Conservation (phyloP, 2,113 vertebrate species). For the Gobius niger region DNA sequence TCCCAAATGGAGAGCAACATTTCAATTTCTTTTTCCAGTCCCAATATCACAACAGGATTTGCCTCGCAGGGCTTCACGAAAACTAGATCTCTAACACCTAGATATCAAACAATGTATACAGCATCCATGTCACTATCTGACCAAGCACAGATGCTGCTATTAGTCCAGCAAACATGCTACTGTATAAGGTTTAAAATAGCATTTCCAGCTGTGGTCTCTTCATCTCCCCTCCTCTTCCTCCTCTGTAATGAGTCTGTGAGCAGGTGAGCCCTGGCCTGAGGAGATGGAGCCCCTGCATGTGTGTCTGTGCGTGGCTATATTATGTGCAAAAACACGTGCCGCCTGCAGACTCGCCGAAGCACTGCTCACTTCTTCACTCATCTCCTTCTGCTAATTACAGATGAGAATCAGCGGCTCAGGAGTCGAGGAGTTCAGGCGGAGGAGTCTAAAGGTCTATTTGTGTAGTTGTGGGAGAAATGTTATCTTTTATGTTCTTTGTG, state of each 20-base stretch:
- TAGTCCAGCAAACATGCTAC: background rate
- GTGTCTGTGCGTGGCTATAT: constrained; percentile 18
- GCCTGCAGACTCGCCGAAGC: constrained; percentile 10
- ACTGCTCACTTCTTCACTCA: constrained; percentile 41
- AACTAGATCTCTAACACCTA: too few species aligned
- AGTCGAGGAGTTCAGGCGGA: constrained; percentile 18
- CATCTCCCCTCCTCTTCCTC: constrained; percentile 6
- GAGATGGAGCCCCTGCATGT: constrained; percentile 20
- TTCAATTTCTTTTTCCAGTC: too few species aligned
- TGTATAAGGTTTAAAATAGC: background rate
- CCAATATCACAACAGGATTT: too few species aligned
- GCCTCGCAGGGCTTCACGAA: too few species aligned
- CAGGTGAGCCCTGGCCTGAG: constrained; percentile 56
- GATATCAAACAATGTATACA: too few species aligned
- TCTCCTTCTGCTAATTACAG: constrained; percentile 55
- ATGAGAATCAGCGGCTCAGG: constrained; percentile 49
- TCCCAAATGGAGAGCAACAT: too few species aligned
- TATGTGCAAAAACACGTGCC: constrained; percentile 24
- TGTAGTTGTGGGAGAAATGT: background rate
- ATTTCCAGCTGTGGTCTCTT: background rate
- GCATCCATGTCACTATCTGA: too few species aligned
- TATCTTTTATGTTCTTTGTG: too few species aligned
- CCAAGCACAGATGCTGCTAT: too few species aligned
- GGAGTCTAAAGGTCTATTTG: background rate
- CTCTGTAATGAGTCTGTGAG: constrained; percentile 48